Conservation (phyloP, 2,888 invertebrate genomes). For the Pristionchus exspectatus region DNA sequence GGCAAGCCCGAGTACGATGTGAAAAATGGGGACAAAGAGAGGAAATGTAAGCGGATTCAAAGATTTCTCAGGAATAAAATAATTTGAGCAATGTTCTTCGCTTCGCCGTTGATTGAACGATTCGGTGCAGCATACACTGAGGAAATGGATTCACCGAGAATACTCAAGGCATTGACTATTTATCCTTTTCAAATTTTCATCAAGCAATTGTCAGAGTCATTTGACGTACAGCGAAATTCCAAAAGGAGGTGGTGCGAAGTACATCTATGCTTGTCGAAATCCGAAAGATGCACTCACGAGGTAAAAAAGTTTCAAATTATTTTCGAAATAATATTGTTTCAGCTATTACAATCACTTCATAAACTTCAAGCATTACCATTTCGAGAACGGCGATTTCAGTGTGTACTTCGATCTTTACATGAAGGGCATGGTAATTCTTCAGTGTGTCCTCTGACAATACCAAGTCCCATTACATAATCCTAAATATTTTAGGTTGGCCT, state of each 20-base stretch:
- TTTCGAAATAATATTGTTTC: background rate
- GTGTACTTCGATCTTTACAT: slow-evolving; percentile 49
- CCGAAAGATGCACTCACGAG: slow-evolving; percentile 76
- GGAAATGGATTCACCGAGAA: slow-evolving; percentile 69
- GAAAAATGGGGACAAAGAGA: too few relatives aligned
- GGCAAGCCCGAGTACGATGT: too few relatives aligned
- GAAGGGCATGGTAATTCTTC: slow-evolving; percentile 24
- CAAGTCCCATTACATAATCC: background rate
- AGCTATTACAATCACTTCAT: slow-evolving; percentile 43
- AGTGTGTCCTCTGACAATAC: too few relatives aligned
- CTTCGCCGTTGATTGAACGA: slow-evolving; percentile 78
- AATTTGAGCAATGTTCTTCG: slow-evolving; percentile 63
- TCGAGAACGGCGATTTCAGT: slow-evolving; percentile 26
- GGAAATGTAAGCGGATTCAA: too few relatives aligned
- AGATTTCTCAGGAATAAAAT: background rate
- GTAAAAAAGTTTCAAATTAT: slow-evolving; percentile 11
- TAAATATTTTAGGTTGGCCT: background rate
- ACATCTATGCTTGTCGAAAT: slow-evolving; percentile 78
- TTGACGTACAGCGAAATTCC: slow-evolving; percentile 74
- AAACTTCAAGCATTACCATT: slow-evolving; percentile 13
- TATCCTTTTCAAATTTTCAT: background rate
- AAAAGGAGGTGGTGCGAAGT: slow-evolving; percentile 74
- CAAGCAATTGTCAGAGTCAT: slow-evolving; percentile 63
- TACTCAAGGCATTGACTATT: slow-evolving; percentile 65
- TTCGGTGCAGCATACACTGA: slow-evolving; percentile 74